Evolutionary conservation across 2,113 vertebrate species (phyloP).

Genomic region (Anarhynchus alexandrinus): DNA sequence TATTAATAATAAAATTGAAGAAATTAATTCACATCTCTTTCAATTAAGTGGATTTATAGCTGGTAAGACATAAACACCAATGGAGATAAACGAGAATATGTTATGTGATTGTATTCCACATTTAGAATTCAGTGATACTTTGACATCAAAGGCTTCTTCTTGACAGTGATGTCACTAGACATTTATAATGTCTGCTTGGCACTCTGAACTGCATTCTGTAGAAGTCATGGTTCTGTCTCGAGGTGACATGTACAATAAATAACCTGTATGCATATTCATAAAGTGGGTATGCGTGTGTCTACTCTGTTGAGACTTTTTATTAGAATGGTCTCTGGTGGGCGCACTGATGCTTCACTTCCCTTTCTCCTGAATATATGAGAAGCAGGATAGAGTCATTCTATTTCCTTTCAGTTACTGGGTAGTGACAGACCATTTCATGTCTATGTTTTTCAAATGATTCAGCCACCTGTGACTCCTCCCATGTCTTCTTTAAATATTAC

Average conservation of each 20-base stretch:
- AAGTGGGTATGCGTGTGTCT: neutral
- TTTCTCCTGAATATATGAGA: neutral
- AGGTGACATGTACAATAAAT: neutral
- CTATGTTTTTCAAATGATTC: neutral
- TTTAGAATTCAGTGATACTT: neutral
- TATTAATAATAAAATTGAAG: conserved; percentile 27
- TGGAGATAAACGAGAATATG: neutral
- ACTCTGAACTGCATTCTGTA: neutral
- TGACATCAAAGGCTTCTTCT: neutral
- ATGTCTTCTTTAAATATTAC: neutral
- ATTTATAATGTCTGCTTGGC: neutral
- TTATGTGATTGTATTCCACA: neutral
- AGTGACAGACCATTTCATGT: neutral
- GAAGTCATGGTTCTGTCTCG: neutral
- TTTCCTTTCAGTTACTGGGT: neutral
- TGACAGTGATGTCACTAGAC: neutral
- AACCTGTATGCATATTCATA: neutral
- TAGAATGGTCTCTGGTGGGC: neutral
- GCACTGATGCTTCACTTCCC: neutral
- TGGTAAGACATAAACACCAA: neutral
- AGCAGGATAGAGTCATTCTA: neutral
- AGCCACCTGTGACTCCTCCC: neutral
- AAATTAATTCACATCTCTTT: conserved; percentile 50
- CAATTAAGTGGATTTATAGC: conserved; percentile 54
- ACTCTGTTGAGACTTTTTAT: neutral